Base-by-base conservation (phyloP, 2,888 invertebrate species). In the Acanthacorydalis orientalis region DNA sequence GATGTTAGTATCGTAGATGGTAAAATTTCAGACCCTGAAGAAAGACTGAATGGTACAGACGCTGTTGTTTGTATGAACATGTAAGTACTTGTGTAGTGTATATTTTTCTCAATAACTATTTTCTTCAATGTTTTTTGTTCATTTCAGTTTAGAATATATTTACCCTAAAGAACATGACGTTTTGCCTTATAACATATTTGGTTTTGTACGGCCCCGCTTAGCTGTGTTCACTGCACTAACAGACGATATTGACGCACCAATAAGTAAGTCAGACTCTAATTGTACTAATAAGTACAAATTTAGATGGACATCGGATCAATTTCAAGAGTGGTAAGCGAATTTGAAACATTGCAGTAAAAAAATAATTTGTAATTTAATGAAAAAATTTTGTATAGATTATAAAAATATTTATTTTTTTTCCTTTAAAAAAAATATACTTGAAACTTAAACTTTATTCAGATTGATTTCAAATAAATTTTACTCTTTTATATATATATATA, bases 221-320 rank as follows among this genome's bases (percentile, higher is more conserved):
- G 87, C 75, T 0, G 65, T 93, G 43, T 72, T 95, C 48, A 90
- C 92, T 0, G 95, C 95, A 9, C 93, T 95, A 1, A 96, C 95
- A 68, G 73, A 77, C 0, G 93, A 95, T 52, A 95, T 85, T 57
- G 95, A 96, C 67, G 71, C 79, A 1, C 63, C 89, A 1, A 91
- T 95, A 58, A 63, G 67, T 8, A 64, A 70, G 48, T 69, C 75
- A 39, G 66, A 72, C 46, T 77, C 78, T 6, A 78, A 88, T 50
- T 73, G 95, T 47, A 86, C 93, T 64, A 64, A 70, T 58, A 93
- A 95, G 67, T 95, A 95, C 61, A 88, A 90, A 64, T 95, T 95
- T 72, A 95, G 95, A 64, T 95, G 93, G 93, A 83, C 77, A 1
- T 74, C 86, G 53, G 65, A 74, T 50, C 81, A 95, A 64, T 95